Evolutionary conservation across 53 echinoderm and acorn worm species (phyloP).

Genomic region (Paracentrotus lividus): DNA sequence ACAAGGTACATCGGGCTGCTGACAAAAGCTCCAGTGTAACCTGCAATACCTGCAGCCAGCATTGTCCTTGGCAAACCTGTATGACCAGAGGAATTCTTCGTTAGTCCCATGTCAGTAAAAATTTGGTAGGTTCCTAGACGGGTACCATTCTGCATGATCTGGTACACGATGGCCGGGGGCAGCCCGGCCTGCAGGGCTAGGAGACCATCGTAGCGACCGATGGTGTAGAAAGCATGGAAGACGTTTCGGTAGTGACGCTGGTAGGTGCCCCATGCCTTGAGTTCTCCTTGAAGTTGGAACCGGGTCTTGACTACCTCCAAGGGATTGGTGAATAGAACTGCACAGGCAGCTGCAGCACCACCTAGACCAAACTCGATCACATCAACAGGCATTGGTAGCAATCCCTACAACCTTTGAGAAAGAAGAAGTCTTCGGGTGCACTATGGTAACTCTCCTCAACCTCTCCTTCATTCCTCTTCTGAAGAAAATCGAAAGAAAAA

Average conservation of each 20-base stretch:
- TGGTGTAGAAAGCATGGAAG: slow-evolving; percentile 93
- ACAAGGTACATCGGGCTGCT: slow-evolving; percentile 93
- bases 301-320: slow-evolving; percentile 61
- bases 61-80: slow-evolving; percentile 76
- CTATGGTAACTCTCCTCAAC: neutral
- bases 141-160: slow-evolving; percentile 89
- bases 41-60: slow-evolving; percentile 80
- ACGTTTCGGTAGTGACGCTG: slow-evolving; percentile 87
- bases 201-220: slow-evolving; percentile 87
- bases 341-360: slow-evolving; percentile 43
- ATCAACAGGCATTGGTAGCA: slow-evolving; percentile 13
- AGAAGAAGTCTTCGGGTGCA: no score
- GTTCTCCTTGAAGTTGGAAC: slow-evolving; percentile 95
- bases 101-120: slow-evolving; percentile 78
- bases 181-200: slow-evolving; percentile 91
- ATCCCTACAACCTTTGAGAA: neutral
- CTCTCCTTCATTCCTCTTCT: neutral
- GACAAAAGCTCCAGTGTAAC: slow-evolving; percentile 81
- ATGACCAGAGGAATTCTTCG: slow-evolving; percentile 78
- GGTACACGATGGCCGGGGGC: slow-evolving; percentile 90
- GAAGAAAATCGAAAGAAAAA: no score
- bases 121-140: slow-evolving; percentile 90
- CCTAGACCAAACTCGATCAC: slow-evolving; percentile 39
- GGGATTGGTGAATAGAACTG: slow-evolving; percentile 45
- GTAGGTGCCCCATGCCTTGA: slow-evolving; percentile 83